A percentile compares a stretch with the other conserved stretches of the same genome.
These are phyloP conservation scores for Paelopatides confundens DNA, from an alignment of 53 echinoderm and acorn worm species.

Conservation along the genomic window DNA sequence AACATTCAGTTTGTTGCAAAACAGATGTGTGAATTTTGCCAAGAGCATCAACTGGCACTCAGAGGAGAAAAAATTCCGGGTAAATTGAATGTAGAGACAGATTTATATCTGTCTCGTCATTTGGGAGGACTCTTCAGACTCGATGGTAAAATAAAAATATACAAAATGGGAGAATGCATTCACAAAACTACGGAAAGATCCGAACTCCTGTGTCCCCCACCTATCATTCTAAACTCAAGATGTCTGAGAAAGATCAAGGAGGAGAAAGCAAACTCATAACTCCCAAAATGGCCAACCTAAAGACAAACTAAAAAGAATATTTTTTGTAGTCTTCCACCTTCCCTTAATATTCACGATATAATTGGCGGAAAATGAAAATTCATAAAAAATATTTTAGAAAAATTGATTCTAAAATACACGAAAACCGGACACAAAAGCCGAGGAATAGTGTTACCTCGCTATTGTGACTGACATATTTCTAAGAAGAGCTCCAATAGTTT, in stretches of 20 bases:
- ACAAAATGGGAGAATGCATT: conserved; percentile 20
- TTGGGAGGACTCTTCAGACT: conserved; percentile 18
- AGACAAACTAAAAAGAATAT: too few relatives aligned
- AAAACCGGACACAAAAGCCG: too few relatives aligned
- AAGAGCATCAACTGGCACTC: background rate
- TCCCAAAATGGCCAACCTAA: too few relatives aligned
- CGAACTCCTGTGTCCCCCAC: background rate
- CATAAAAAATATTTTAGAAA: too few relatives aligned
- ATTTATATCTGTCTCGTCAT: conserved; percentile 10
- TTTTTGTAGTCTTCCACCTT: too few relatives aligned
- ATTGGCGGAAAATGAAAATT: too few relatives aligned
- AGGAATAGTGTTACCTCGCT: too few relatives aligned
- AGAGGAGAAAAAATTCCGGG: background rate
- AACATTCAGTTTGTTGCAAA: conserved; percentile 15
- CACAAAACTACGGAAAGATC: background rate
- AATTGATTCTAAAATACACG: too few relatives aligned
- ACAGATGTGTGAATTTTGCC: conserved; percentile 6
- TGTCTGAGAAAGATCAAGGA: conserved; percentile 20
- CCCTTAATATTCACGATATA: too few relatives aligned
- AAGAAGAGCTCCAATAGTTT: too few relatives aligned
- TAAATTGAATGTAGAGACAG: background rate
- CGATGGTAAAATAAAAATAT: background rate
- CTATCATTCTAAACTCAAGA: background rate
- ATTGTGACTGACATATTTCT: too few relatives aligned
- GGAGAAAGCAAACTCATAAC: too few relatives aligned